Evolutionary conservation across 2,113 vertebrate genomes (phyloP).

Genomic region (Nothoprocta pentlandii): DNA sequence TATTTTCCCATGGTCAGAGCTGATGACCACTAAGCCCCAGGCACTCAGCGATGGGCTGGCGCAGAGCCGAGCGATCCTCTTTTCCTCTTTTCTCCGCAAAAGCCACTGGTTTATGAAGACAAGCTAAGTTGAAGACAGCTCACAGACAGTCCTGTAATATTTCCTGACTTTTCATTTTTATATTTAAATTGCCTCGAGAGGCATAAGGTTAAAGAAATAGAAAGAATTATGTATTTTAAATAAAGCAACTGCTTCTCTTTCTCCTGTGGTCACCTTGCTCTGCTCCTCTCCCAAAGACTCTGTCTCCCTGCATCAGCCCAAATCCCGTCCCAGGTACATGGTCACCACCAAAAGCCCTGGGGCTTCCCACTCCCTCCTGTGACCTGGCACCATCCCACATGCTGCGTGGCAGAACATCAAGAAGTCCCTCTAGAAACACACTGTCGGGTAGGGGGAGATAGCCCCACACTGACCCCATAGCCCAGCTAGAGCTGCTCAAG

Average conservation of each 20-base stretch:
- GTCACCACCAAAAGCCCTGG: not conserved
- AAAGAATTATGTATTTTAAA: not conserved
- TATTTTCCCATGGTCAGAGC: not conserved
- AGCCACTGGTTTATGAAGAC: constrained; percentile 35
- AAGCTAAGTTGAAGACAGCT: constrained; percentile 23
- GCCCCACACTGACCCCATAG: accelerated
- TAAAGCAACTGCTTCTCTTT: constrained; percentile 18
- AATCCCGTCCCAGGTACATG: not conserved
- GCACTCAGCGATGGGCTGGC: not conserved
- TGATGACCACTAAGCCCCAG: not conserved
- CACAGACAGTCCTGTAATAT: constrained; percentile 39
- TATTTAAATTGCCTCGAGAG: not conserved
- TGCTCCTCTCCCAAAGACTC: not conserved
- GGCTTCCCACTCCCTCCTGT: not conserved
- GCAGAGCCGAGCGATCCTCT: not conserved
- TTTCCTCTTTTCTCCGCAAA: constrained; percentile 17
- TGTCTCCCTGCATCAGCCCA: accelerated
- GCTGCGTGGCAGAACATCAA: not conserved
- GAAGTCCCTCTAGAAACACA: not conserved
- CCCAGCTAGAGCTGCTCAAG: accelerated
- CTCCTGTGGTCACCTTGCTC: not conserved
- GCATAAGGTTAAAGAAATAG: constrained; percentile 58
- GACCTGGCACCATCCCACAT: not conserved
- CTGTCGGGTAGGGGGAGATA: not conserved
- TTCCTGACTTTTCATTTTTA: not conserved